These are phyloP conservation scores for Lepidurus arcticus DNA, from an alignment of 1,140 invertebrate species.

Conservation along the genomic window DNA sequence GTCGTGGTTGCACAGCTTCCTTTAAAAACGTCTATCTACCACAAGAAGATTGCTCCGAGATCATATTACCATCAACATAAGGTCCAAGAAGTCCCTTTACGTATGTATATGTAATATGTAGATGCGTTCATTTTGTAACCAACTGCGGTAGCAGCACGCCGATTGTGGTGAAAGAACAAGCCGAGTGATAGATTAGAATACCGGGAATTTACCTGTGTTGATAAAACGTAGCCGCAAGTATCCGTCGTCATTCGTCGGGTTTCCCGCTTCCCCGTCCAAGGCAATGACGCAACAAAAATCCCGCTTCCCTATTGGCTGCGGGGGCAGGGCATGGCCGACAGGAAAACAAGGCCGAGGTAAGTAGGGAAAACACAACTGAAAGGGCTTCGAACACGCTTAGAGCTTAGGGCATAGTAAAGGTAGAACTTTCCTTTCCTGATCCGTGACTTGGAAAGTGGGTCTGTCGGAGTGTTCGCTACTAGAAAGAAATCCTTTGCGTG, in stretches of 20 bases:
- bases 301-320: neutral
- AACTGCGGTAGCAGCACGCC: neutral
- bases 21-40: neutral
- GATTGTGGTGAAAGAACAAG: neutral
- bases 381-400: neutral
- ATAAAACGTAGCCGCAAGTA: neutral
- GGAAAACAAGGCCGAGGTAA: neutral
- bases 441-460: slow-evolving; percentile 6
- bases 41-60: neutral
- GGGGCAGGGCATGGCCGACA: neutral
- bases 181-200: no score
- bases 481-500: neutral
- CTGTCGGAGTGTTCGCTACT: neutral
- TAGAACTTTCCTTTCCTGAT: neutral
- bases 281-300: neutral
- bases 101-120: neutral
- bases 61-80: neutral
- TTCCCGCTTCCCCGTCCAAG: neutral
- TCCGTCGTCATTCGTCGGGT: neutral
- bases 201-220: neutral
- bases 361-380: neutral
- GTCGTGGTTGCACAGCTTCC: neutral
- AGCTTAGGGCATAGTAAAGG: neutral
- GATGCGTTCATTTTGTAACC: neutral
- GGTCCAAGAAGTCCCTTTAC: neutral